Conservation (phyloP, 2,888 invertebrate genomes). For the Brenthis ino region DNA sequence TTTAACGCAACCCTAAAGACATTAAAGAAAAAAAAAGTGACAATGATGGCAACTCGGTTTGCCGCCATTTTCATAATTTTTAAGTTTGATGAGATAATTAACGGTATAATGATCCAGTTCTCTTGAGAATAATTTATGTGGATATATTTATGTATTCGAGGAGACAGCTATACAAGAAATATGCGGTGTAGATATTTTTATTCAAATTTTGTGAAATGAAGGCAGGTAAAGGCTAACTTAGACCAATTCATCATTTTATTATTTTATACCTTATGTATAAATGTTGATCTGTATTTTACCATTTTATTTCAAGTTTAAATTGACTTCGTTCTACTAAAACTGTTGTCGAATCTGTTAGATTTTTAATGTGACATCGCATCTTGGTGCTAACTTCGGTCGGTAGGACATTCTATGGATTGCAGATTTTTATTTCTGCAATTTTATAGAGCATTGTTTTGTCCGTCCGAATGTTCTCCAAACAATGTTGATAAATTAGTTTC, state of each 20-base stretch:
- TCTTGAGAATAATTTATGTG: no score
- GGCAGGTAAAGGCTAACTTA: no score
- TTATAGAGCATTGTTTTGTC: conserved; percentile 6
- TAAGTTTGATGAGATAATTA: no score
- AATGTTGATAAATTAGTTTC: conserved; percentile 7
- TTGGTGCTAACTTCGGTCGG: conserved; percentile 32
- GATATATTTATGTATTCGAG: neutral
- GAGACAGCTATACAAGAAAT: neutral
- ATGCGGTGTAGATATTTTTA: neutral
- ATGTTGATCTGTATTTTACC: neutral
- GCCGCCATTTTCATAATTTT: no score
- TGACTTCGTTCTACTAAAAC: neutral
- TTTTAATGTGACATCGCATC: conserved; percentile 19
- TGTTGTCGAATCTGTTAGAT: no score
- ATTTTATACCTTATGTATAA: neutral
- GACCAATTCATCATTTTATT: no score
- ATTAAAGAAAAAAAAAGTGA: no score
- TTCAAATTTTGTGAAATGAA: no score
- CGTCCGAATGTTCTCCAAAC: conserved; percentile 2
- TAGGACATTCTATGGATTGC: neutral
- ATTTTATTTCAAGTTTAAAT: neutral
- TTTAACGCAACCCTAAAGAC: no score
- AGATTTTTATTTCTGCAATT: neutral
- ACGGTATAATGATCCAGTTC: no score
- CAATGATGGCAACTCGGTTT: no score